phyloP scores from a whole-genome alignment of 2,113 vertebrate genomes.

The Lycocorax pyrrhopterus region DNA sequence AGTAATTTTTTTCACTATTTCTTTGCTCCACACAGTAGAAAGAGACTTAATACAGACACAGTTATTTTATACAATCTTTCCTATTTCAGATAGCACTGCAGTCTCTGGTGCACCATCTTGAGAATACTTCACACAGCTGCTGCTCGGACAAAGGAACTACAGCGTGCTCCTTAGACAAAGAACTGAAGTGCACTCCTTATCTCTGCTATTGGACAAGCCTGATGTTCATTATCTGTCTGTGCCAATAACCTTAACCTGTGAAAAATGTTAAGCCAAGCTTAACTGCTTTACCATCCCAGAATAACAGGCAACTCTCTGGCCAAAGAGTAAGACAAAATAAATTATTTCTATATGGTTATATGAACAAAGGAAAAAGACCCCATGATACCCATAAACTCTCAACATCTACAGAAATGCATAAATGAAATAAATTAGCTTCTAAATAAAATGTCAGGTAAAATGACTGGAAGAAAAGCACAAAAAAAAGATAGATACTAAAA shows the following conservation, averaged over 20 bases:
- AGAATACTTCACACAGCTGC: neutral
- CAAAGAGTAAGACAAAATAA: neutral
- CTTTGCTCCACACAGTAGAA: neutral
- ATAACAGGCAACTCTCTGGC: neutral
- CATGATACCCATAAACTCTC: neutral
- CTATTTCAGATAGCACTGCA: neutral
- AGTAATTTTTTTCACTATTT: neutral
- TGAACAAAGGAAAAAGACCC: neutral
- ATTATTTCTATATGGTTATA: neutral
- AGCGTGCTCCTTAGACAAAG: accelerated
- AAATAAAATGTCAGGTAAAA: neutral
- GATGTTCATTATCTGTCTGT: neutral
- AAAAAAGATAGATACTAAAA: neutral
- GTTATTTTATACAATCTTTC: neutral
- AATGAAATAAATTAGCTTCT: neutral
- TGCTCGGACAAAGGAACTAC: neutral
- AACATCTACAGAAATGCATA: neutral
- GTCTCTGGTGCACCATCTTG: neutral
- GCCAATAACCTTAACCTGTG: neutral
- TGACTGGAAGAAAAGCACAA: neutral
- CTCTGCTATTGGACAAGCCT: neutral
- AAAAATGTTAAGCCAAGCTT: neutral
- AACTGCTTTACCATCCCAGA: neutral
- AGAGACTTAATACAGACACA: neutral
- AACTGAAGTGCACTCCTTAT: neutral